Base-by-base conservation (phyloP, 2,113 vertebrate genomes). In the Ictalurus furcatus region DNA sequence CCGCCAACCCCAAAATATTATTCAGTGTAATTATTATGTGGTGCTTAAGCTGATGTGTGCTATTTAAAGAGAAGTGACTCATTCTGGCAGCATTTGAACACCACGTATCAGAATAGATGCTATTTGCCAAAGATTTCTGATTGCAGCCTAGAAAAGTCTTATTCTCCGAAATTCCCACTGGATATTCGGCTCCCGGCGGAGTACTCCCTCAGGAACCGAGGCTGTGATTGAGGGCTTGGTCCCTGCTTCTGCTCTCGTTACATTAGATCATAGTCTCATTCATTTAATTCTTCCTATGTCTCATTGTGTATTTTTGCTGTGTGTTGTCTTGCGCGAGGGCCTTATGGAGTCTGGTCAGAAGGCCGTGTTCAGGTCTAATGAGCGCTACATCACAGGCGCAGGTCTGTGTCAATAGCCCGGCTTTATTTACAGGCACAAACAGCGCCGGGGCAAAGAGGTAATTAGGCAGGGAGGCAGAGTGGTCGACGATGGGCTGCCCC, bases 401-500 rank as follows among this genome's bases (percentile, higher is more conserved):
- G 90, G 89, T 92, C 91, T 92, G 92, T 94, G 92, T 92, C 94
- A 88, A 93, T 92, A 92, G 92, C 91, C 92, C 87, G 91, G 94
- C 91, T 90, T 95, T 95, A 95, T 93, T 96, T 95, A 95, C 94
- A 90, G 92, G 85, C 92, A 92, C 93, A 92, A 89, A 86, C 92
- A 87, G 91, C 89, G 92, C 92, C 87, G 84, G 93, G 94, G 92
- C 92, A 92, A 92, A 86, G 93, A 94, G 94, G 94, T 96, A 95
- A 96, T 95, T 95, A 95, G 92, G 93, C 90, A 93, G 92, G 91
- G 93, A 94, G 92, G 92, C 82, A 76, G 84, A 90, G 93, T 93
- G 94, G 94, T 95, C 95, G 94, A 92, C 95, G 94, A 95, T 92
- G 92, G 94, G 92, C 92, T 89, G 88, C 92, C 93, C 92, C 84